phyloP scores from a whole-genome alignment of 2,797 vertebrate species.

The Pseudomugil tenellus region DNA sequence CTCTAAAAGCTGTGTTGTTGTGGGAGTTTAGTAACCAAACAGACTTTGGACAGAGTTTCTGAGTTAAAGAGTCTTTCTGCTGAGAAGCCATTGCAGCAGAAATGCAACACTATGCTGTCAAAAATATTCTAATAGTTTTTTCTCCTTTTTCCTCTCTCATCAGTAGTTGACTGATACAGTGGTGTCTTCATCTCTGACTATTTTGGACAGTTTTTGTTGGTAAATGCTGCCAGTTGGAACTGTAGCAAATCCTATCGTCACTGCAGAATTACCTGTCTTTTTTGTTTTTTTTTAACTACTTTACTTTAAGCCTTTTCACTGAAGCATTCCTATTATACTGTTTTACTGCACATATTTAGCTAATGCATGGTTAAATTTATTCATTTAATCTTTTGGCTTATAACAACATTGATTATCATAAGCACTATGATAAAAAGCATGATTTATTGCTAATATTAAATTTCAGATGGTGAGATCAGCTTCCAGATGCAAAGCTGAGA shows the following conservation, averaged over 20 bases:
- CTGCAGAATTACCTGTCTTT: background rate
- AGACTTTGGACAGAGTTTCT: background rate
- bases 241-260: background rate
- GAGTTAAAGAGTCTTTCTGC: no score
- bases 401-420: conserved; percentile 58
- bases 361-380: conserved; percentile 38
- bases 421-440: conserved; percentile 62
- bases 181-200: background rate
- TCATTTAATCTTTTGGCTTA: conserved; percentile 39
- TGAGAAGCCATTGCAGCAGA: no score
- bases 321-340: conserved; percentile 3
- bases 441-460: conserved; percentile 63
- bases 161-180: no score
- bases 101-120: no score
- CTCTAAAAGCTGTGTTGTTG: conserved; percentile 1
- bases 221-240: background rate
- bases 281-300: no score
- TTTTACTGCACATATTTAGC: background rate
- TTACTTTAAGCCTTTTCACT: no score
- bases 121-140: no score
- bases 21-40: background rate
- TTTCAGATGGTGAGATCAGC: conserved; percentile 63
- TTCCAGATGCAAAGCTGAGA: conserved; percentile 47
- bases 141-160: no score
- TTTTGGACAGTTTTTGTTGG: background rate